Conservation (phyloP, 2,888 invertebrate species). For the Operophtera brumata region DNA sequence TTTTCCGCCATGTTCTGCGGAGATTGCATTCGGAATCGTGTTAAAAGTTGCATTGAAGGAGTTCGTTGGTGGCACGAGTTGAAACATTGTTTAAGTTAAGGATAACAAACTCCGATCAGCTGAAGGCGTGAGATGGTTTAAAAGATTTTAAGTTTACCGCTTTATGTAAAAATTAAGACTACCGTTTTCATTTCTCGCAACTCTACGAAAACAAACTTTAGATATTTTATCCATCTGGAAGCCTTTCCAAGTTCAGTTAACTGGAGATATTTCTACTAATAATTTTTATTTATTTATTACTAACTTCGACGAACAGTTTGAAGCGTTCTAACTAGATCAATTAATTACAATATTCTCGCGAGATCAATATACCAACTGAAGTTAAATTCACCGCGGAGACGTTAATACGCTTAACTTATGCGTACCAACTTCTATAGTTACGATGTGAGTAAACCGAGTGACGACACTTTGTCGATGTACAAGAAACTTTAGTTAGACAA, state of each 20-base stretch:
- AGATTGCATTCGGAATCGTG: constrained; percentile 64
- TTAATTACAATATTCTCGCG: constrained; percentile 57
- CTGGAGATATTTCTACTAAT: constrained; percentile 22
- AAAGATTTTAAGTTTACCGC: constrained; percentile 27
- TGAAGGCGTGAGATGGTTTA: constrained; percentile 30
- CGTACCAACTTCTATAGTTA: constrained; percentile 65
- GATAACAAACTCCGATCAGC: constrained; percentile 53
- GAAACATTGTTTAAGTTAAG: constrained; percentile 55
- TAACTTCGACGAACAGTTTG: constrained; percentile 34
- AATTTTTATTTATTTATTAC: constrained; percentile 35
- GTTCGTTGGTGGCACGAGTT: constrained; percentile 49
- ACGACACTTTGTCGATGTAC: constrained; percentile 50
- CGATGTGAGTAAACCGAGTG: constrained; percentile 59
- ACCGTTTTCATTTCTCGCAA: constrained; percentile 23
- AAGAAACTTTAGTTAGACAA: constrained; percentile 50
- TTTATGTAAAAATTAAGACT: constrained; percentile 24
- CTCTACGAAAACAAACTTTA: constrained; percentile 22
- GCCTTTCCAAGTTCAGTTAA: constrained; percentile 28
- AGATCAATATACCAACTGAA: constrained; percentile 57
- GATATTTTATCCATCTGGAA: constrained; percentile 24
- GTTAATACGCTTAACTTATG: constrained; percentile 70
- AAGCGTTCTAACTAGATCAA: constrained; percentile 49
- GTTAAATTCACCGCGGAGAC: constrained; percentile 58
- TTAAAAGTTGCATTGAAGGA: constrained; percentile 65
- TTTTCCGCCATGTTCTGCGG: constrained; percentile 57